Percentiles rank a stretch among this genome's conserved stretches.
Conservation (phyloP, 2,113 vertebrate genomes). For the Saccopteryx leptura region DNA sequence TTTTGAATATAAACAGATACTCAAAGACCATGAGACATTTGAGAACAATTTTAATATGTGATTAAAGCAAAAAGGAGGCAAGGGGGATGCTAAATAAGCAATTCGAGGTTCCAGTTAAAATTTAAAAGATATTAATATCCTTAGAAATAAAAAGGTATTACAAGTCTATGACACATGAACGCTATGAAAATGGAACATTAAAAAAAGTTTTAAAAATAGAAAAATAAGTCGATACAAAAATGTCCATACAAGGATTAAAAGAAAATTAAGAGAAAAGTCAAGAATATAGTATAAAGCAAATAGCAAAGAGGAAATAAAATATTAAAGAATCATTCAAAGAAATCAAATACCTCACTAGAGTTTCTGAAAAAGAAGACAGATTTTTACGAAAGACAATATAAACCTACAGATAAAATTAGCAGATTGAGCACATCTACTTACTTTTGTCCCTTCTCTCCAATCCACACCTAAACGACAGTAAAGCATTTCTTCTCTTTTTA, state of each 20-base stretch:
- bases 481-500: background rate
- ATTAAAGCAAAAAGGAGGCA: background rate
- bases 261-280: slow-evolving; percentile 30
- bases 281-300: background rate
- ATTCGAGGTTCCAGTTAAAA: slow-evolving; percentile 7
- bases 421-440: background rate
- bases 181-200: slow-evolving; percentile 29
- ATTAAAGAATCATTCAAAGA: slow-evolving; percentile 40
- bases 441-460: background rate
- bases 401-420: background rate
- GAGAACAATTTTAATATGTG: background rate
- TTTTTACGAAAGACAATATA: background rate
- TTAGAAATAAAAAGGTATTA: slow-evolving; percentile 44
- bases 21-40: background rate
- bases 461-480: background rate
- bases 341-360: background rate
- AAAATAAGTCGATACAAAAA: slow-evolving; percentile 17
- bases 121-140: slow-evolving; percentile 29
- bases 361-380: slow-evolving; percentile 2
- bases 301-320: background rate
- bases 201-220: background rate
- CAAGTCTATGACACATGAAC: background rate
- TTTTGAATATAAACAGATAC: background rate
- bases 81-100: slow-evolving; percentile 35
- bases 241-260: background rate